Percentiles rank a stretch among this genome's conserved stretches.
Evolutionary conservation across 92 coral and sea anemone genomes (phyloP).

Genomic region (Zoanthus sansibaricus): DNA sequence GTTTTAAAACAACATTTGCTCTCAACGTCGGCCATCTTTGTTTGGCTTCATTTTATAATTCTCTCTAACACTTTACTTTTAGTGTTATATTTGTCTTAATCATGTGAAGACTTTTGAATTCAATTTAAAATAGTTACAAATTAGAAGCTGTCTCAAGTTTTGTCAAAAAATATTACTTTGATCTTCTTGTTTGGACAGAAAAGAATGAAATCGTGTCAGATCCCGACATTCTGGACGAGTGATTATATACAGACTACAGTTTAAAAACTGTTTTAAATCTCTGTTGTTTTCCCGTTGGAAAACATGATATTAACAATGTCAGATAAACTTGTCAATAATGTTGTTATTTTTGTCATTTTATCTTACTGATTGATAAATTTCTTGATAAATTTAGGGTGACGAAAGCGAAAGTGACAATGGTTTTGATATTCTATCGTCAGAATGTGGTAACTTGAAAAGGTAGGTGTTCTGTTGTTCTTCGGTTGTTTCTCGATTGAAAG

Average conservation of each 20-base stretch:
- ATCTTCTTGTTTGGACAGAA: too few relatives aligned
- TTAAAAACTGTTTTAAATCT: not conserved
- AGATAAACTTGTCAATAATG: not conserved
- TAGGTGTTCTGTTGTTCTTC: not conserved
- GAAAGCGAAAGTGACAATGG: constrained; percentile 46
- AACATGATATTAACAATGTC: not conserved
- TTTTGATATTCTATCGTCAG: constrained; percentile 45
- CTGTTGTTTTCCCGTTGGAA: not conserved
- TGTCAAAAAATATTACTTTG: too few relatives aligned
- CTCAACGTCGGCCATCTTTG: constrained; percentile 50
- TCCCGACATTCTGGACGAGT: too few relatives aligned
- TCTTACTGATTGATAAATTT: not conserved
- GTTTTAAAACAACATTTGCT: not conserved
- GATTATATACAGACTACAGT: not conserved
- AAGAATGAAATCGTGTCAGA: too few relatives aligned
- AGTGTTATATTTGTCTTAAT: not conserved
- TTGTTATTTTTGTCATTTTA: not conserved
- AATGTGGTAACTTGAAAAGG: constrained; percentile 69
- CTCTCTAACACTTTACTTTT: not conserved
- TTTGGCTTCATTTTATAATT: not conserved
- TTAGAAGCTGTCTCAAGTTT: too few relatives aligned
- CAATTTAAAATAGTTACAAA: not conserved
- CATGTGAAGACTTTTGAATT: not conserved
- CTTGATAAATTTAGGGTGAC: constrained; percentile 9
- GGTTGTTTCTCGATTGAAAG: not conserved